Base-by-base conservation (phyloP, 2,888 invertebrate genomes). In the Phyto melanocephala region DNA sequence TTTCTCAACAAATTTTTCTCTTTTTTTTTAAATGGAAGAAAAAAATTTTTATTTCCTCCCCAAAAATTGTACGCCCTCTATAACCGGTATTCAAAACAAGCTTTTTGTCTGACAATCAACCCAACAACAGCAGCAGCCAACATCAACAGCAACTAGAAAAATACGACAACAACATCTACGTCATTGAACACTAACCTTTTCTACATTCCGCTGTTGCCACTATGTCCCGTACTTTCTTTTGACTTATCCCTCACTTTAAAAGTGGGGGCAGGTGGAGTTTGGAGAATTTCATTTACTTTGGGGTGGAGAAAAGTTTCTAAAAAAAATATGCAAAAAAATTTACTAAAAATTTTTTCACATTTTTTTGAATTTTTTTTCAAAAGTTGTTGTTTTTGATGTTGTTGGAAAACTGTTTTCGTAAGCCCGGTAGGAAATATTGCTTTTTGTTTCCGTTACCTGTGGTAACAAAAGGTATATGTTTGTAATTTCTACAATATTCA, bases 331-430 rank as follows among this genome's bases (percentile, higher is more conserved):
- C 3, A 67, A 60, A 72, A 81, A 75, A 70, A 35, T 78, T 75
- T 58, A 74, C 60, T 65, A 78, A 82, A 79, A 79, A 79, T 82
- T 82, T 82, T 82, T 82, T 82, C 82, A 71, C 79, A 82, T 79
- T 82, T 82, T 82, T 79, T 71, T 10, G 63, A 71, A 22, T 42
- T 70, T 77, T 81, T 79, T 80, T 70, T 65, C 47, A 52, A 24
- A 40, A 54, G 17, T 77, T 81, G 33, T 65, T 81, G 56, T 68
- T 60, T 56, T 65, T 33, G 35, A 60, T 76, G 45, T 63, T 63
- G 37, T 67, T 80, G 63, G 6, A 15, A 33, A 42, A 54, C 42
- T 35, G 33, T 24, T 45, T 54, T 35, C 2, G 1, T 15, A 10
- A 2, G 3, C 62, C 62, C n/a, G 6, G 7, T 75, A 33, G 63